Base-by-base conservation (phyloP, 2,113 vertebrate species). In the Conger conger region DNA sequence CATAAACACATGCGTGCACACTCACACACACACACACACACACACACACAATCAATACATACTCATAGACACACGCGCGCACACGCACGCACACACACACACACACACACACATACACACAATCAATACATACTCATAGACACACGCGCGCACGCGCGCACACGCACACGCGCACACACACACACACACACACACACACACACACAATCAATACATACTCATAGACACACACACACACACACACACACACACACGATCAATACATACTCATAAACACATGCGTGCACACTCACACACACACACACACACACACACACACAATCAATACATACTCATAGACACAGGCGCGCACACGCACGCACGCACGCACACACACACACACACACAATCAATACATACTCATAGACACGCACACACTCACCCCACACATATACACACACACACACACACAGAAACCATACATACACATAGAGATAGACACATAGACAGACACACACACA, bases 241-340 rank as follows among this genome's bases (percentile, higher is more conserved):
- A 82, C 53, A 63, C 54, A 30, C 38, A 30, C 36, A 50, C 82
- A 35, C 63, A 33, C n/a, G n/a, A n/a, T n/a, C n/a, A n/a, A n/a
- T 16, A 76, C 9, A 63, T 13, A 68, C 86, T 82, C 84, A 84
- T 76, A 81, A 60, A 77, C 83, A 78, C 86, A 42, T 78, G 68
- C n/a, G 38, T 53, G 50, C 79, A 81, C 37, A 73, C 38, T 30
- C 80, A 53, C 7, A 77, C 30, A 68, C n/a, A 20, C 78, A n/a
- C 5, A 60, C 45, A 79, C 42, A 84, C 54, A 45, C 78, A 80
- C 27, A 68, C 78, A 80, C 78, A 79, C 30, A 79, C 36, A n/a
- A n/a, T n/a, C n/a, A n/a, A 76, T 30, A 81, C 38, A 50, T 57
- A 81, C n/a, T n/a, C 79, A 76, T 9, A n/a, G n/a, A n/a, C n/a